Percentiles rank a stretch among this genome's conserved stretches.
Evolutionary conservation across 2,113 vertebrate genomes (phyloP).

Genomic region (Speoplatyrhinus poulsoni): DNA sequence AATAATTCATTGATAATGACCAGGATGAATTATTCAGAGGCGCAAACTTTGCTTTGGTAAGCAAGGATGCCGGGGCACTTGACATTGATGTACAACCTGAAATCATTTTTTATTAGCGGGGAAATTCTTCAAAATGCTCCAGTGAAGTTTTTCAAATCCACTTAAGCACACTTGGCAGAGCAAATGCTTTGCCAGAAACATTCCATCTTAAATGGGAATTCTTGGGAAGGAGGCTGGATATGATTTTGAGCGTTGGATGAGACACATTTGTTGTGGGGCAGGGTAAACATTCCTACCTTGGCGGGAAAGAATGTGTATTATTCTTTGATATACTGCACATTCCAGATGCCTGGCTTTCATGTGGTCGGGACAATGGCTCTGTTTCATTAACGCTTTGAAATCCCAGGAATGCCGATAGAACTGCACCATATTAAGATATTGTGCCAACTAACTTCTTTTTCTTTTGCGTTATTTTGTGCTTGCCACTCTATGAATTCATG

Average conservation of each 20-base stretch:
- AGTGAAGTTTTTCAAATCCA: slow-evolving; percentile 40
- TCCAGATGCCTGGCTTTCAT: slow-evolving; percentile 1
- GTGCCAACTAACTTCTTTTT: slow-evolving; percentile 23
- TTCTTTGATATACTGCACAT: slow-evolving; percentile 32
- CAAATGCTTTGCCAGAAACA: slow-evolving; percentile 37
- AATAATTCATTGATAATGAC: slow-evolving; percentile 84
- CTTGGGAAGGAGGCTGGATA: slow-evolving; percentile 5
- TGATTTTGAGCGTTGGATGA: background rate
- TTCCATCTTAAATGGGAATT: slow-evolving; percentile 29
- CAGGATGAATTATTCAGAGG: slow-evolving; percentile 78
- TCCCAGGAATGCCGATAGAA: background rate
- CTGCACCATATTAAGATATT: background rate
- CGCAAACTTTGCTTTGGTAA: slow-evolving; percentile 78
- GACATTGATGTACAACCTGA: slow-evolving; percentile 76
- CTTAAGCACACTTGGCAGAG: slow-evolving; percentile 10
- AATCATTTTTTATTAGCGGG: slow-evolving; percentile 74
- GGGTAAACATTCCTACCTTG: slow-evolving; percentile 17
- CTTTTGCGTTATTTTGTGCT: background rate
- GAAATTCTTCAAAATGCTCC: slow-evolving; percentile 58
- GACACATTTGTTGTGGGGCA: slow-evolving; percentile 13
- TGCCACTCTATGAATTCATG: slow-evolving; percentile 37
- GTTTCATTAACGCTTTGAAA: slow-evolving; percentile 16
- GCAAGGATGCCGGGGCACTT: slow-evolving; percentile 70
- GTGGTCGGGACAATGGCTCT: background rate
- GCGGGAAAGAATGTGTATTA: slow-evolving; percentile 39